Conservation (phyloP, 2,888 invertebrate genomes). For the Silvanus unidentatus region DNA sequence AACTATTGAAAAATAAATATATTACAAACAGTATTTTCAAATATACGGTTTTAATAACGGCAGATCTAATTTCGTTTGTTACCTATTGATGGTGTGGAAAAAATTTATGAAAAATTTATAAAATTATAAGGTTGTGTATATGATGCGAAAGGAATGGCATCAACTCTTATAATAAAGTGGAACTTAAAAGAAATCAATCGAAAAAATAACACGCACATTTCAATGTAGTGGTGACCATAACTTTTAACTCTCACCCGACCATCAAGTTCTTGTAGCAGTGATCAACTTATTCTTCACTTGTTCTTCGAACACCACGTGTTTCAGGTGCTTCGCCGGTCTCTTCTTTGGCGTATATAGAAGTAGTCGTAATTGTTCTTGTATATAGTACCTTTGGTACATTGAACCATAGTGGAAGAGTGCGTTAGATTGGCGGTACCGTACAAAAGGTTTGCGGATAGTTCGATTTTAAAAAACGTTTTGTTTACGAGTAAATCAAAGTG, state of each 20-base stretch:
- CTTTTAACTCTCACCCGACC: conserved; percentile 27
- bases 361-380: background rate
- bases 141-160: background rate
- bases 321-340: conserved; percentile 23
- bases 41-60: too few relatives aligned
- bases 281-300: conserved; percentile 26
- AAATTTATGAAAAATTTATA: too few relatives aligned
- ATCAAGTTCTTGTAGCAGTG: conserved; percentile 20
- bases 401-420: conserved; percentile 21
- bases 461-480: too few relatives aligned
- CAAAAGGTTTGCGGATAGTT: too few relatives aligned
- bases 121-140: background rate
- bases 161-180: background rate
- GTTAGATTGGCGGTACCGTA: too few relatives aligned
- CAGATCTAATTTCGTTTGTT: too few relatives aligned
- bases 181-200: background rate
- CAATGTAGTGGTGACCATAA: conserved; percentile 11
- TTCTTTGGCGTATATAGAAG: conserved; percentile 6
- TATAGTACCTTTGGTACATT: conserved; percentile 21
- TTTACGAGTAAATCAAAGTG: too few relatives aligned
- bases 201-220: background rate
- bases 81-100: conserved; percentile 6
- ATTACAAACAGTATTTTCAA: too few relatives aligned
- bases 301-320: conserved; percentile 25
- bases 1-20: too few relatives aligned